Evolutionary conservation across 2,888 invertebrate genomes (phyloP), one percentile per base, ranked within the genome.

Genomic region (Pteria penguin): DNA sequence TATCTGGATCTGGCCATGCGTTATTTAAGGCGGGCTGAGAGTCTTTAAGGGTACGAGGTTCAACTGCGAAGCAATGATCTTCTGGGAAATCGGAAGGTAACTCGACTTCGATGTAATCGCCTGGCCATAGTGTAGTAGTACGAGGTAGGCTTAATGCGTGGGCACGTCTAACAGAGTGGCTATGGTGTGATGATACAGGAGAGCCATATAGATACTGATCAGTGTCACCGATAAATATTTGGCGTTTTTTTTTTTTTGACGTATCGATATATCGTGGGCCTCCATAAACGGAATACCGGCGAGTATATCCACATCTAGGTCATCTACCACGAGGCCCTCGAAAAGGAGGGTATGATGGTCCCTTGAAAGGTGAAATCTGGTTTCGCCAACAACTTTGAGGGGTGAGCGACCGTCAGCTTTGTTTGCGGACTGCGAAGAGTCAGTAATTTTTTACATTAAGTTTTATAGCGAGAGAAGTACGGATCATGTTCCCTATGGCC

Each of bases 201-300:
- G 65, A 72, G 1, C 31, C 60, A 62, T 76, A 75, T 24, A 22
- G 14, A 8, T 78, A 55, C 1, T 32, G 33, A 26, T 36, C 55
- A 54, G 57, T 55, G 32, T 65, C 73, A 33, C 60, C 55, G 11
- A 82, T 72, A 1, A 63, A 67, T 4, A 82, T 68, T 66, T 75
- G 58, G 29, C 72, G 75, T 36, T 72, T 79, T n/a, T 72, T n/a
- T n/a, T n/a, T n/a, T n/a, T n/a, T 4, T 79, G 80, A 18, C 80
- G 75, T 18, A 83, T 60, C 2, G 74, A 31, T 29, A 85, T 76
- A 29, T 82, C 85, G 74, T 83, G 84, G 4, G 11, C n/a, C 26
- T 68, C 70, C 78, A 85, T 82, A 33, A 83, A 84, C 0, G 83
- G 80, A 14, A 77, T 80, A 1, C 84, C 85, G 0, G 80, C 82